These are phyloP conservation scores for Cettia cetti DNA, from an alignment of 2,113 vertebrate species.

Conservation along the genomic window DNA sequence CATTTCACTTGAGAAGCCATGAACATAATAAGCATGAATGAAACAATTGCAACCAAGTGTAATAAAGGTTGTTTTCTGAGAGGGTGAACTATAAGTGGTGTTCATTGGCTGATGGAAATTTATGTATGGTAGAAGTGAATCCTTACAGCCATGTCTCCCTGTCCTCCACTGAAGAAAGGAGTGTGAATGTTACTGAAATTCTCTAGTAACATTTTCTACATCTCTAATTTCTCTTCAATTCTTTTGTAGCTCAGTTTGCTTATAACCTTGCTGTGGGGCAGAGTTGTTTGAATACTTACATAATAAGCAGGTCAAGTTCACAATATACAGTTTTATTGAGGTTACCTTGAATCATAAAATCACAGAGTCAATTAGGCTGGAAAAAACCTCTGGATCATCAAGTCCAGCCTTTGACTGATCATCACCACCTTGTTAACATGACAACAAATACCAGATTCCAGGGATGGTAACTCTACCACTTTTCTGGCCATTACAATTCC, in stretches of 20 bases:
- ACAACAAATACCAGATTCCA: neutral
- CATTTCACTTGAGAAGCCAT: conserved; percentile 4
- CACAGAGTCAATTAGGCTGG: neutral
- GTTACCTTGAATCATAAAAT: neutral
- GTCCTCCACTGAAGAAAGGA: neutral
- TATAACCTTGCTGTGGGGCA: neutral
- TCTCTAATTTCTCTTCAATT: neutral
- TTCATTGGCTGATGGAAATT: neutral
- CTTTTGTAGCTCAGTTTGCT: neutral
- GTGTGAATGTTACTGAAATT: neutral
- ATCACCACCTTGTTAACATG: neutral
- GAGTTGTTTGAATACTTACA: neutral
- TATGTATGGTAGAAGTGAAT: accelerated
- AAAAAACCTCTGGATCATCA: neutral
- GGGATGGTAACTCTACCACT: neutral
- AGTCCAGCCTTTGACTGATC: neutral
- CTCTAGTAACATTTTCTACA: neutral
- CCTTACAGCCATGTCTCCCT: neutral
- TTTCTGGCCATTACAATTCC: neutral
- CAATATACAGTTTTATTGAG: neutral
- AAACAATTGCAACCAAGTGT: neutral
- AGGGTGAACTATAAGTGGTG: neutral
- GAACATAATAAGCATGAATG: conserved; percentile 17
- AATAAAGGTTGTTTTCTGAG: neutral
- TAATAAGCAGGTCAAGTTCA: neutral